Evolutionary conservation across 23 tunicate species (phyloP).

Genomic region (Botrylloides violaceus): DNA sequence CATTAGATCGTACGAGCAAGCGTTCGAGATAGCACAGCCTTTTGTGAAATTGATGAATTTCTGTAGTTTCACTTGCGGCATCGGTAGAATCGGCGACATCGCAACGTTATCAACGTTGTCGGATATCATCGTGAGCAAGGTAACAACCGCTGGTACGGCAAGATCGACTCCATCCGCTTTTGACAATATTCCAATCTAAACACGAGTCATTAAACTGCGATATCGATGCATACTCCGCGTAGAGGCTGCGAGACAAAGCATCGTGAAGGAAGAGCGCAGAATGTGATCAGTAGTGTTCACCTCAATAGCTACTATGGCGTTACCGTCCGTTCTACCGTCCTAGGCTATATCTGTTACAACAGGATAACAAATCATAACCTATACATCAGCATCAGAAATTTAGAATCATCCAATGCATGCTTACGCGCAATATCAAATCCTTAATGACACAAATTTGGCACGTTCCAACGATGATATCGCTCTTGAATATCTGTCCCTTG

Average conservation of each 20-base stretch:
- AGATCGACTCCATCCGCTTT: not conserved
- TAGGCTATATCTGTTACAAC: not conserved
- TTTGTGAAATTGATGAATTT: conserved; percentile 3
- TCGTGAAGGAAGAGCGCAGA: too few species aligned
- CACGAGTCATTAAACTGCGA: not conserved
- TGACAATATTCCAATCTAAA: not conserved
- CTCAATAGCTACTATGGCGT: not conserved
- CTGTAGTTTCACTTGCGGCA: not conserved
- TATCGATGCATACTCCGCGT: too few species aligned
- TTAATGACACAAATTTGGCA: not conserved
- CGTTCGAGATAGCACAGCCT: not conserved
- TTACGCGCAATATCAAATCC: not conserved
- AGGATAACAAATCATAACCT: too few species aligned
- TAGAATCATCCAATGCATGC: too few species aligned
- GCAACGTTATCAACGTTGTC: not conserved
- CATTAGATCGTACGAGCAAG: not conserved
- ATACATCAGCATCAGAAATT: too few species aligned
- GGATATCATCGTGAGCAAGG: not conserved
- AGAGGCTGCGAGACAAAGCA: too few species aligned
- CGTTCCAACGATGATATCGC: not conserved
- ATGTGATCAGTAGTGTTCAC: too few species aligned
- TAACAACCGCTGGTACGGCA: not conserved
- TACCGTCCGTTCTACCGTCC: not conserved
- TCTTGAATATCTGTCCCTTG: not conserved
- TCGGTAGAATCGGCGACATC: conserved; percentile 13